phyloP scores from a whole-genome alignment of 1,140 invertebrate species.

The Apis dorsata region DNA sequence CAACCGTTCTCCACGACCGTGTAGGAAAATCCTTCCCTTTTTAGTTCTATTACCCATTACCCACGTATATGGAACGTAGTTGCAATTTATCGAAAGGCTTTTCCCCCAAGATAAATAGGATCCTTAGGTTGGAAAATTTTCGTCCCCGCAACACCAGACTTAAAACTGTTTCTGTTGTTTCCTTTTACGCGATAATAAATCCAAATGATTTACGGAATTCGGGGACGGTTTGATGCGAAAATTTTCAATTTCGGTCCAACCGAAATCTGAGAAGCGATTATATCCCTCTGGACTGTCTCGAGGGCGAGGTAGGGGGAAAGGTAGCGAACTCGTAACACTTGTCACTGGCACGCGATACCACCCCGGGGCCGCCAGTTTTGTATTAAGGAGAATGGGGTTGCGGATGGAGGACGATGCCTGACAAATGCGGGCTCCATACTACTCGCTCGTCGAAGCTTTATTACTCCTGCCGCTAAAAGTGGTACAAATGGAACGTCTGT shows the following conservation, averaged over 20 bases:
- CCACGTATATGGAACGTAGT: no score
- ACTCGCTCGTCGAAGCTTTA: constrained; percentile 12
- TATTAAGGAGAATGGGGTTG: constrained; percentile 33
- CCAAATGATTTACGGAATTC: neutral
- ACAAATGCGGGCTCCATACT: constrained; percentile 38
- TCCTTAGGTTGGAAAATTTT: no score
- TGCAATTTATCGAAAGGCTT: neutral
- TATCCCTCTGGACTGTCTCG: neutral
- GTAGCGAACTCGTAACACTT: constrained; percentile 23
- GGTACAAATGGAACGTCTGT: constrained; percentile 37
- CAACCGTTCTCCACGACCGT: no score
- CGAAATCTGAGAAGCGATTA: constrained; percentile 23
- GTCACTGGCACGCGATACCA: constrained; percentile 28
- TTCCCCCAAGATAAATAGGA: no score
- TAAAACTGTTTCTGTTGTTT: no score
- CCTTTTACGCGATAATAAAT: no score
- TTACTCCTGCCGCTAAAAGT: constrained; percentile 12
- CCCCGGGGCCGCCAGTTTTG: neutral
- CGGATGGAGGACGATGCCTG: constrained; percentile 38
- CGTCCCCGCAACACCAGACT: no score
- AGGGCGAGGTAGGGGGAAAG: neutral
- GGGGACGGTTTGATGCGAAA: neutral
- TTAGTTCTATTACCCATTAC: no score
- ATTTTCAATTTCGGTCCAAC: constrained; percentile 13
- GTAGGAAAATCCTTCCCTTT: no score